These are phyloP conservation scores for Pycnomerus fuliginosus DNA, from an alignment of 2,888 invertebrate genomes.

Conservation along the genomic window DNA sequence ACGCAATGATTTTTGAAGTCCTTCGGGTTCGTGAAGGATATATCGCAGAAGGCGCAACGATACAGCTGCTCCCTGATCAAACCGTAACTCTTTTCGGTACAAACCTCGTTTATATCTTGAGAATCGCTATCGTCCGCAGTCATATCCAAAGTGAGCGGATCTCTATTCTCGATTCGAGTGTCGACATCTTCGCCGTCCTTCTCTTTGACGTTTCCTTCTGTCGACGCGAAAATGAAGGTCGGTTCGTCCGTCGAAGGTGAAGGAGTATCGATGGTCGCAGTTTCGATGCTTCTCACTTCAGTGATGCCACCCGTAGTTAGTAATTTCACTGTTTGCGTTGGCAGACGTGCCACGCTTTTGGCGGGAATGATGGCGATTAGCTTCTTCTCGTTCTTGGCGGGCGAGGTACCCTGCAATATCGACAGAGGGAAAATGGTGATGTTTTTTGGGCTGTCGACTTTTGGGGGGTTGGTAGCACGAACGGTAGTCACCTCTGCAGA, in stretches of 20 bases:
- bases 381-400: slow-evolving; percentile 6
- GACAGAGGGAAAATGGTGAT: slow-evolving; percentile 5
- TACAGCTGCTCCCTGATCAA: slow-evolving; percentile 54
- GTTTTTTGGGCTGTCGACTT: slow-evolving; percentile 4
- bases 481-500: not conserved
- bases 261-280: too few species aligned
- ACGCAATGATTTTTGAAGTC: slow-evolving; percentile 52
- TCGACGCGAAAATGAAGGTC: not conserved
- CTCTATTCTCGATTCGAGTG: slow-evolving; percentile 16
- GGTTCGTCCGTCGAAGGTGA: too few species aligned
- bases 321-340: too few species aligned
- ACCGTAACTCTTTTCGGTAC: too few species aligned
- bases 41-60: slow-evolving; percentile 56
- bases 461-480: not conserved
- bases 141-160: slow-evolving; percentile 29
- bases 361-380: slow-evolving; percentile 9
- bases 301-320: too few species aligned
- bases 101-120: too few species aligned
- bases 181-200: slow-evolving; percentile 17
- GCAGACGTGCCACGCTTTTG: too few species aligned
- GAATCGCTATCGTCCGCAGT: slow-evolving; percentile 29
- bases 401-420: slow-evolving; percentile 1
- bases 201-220: not conserved
- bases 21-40: slow-evolving; percentile 42
- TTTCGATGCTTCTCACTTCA: too few species aligned